Percentiles rank a stretch among this genome's conserved stretches.
These are phyloP conservation scores for Halichondria panicea DNA, from an alignment of 37 sponge, comb jelly and placozoan genomes.

Conservation along the genomic window DNA sequence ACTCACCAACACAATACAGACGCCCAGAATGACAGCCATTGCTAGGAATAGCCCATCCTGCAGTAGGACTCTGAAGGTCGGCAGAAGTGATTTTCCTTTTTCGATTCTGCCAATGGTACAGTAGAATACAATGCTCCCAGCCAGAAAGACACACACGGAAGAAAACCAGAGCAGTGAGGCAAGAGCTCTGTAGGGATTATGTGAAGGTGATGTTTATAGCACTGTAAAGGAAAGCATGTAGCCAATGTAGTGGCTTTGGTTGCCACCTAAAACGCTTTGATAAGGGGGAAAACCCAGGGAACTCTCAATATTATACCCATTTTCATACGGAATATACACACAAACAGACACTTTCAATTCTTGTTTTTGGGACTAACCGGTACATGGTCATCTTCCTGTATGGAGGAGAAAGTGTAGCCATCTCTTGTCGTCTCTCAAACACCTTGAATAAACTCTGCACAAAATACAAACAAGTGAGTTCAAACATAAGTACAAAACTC, in stretches of 20 bases:
- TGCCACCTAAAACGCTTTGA: too few relatives aligned
- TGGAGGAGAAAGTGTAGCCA: constrained; percentile 30
- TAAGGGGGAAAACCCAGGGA: too few relatives aligned
- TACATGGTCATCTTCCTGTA: constrained; percentile 32
- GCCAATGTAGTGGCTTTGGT: too few relatives aligned
- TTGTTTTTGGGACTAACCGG: constrained; percentile 11
- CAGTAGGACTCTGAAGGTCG: constrained; percentile 35
- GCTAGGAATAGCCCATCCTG: constrained; percentile 65
- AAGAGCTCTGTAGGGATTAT: constrained; percentile 17
- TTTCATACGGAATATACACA: too few relatives aligned
- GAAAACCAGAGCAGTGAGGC: constrained; percentile 27
- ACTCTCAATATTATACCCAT: too few relatives aligned
- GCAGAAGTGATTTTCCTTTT: constrained; percentile 3
- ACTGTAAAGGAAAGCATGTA: background rate
- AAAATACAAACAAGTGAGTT: background rate
- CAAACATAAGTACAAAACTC: too few relatives aligned
- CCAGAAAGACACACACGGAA: constrained; percentile 29
- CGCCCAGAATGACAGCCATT: constrained; percentile 55
- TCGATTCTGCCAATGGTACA: constrained; percentile 6
- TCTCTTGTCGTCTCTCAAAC: constrained; percentile 36
- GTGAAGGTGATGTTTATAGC: background rate
- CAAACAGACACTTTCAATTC: background rate
- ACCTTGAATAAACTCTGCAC: constrained; percentile 42
- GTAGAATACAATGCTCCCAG: constrained; percentile 49
- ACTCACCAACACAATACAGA: constrained; percentile 64